Percentiles rank a stretch among this genome's conserved stretches.
These are phyloP conservation scores for Drosophila pruinosa DNA, from an alignment of 1,140 invertebrate genomes.

Conservation along the genomic window DNA sequence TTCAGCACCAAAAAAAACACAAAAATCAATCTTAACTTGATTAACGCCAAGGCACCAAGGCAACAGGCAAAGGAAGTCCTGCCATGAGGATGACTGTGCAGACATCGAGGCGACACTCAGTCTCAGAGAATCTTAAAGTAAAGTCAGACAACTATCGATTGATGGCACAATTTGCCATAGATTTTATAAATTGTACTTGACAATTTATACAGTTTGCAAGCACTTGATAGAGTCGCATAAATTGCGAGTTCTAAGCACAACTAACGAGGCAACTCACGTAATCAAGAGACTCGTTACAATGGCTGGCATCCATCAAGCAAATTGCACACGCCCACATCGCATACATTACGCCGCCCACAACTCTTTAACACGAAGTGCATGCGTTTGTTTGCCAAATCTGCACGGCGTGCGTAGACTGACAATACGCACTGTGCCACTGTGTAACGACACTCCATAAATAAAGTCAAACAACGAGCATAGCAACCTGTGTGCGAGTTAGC, in stretches of 20 bases:
- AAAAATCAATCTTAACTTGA: conserved; percentile 75
- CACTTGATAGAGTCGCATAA: conserved; percentile 41
- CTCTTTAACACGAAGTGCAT: conserved; percentile 55
- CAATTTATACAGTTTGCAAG: neutral
- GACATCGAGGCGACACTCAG: neutral
- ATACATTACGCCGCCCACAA: conserved; percentile 51
- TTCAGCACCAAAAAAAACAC: conserved; percentile 45
- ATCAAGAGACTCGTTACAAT: conserved; percentile 52
- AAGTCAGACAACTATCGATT: neutral
- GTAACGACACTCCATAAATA: conserved; percentile 67
- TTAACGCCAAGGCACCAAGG: conserved; percentile 59
- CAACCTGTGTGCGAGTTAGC: conserved; percentile 44
- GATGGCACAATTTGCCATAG: neutral
- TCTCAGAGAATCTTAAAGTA: neutral
- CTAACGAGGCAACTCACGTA: conserved; percentile 29
- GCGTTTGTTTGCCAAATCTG: conserved; percentile 26
- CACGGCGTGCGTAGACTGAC: conserved; percentile 43
- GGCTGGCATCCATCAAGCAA: conserved; percentile 64
- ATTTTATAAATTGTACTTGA: neutral
- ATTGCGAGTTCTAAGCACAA: conserved; percentile 38
- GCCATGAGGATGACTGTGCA: neutral
- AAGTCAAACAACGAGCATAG: conserved; percentile 59
- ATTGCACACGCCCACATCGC: conserved; percentile 59
- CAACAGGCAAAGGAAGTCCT: conserved; percentile 13
- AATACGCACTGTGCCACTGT: conserved; percentile 22